These are phyloP conservation scores for Plecotus auritus DNA, from an alignment of 2,113 vertebrate genomes.

Conservation along the genomic window DNA sequence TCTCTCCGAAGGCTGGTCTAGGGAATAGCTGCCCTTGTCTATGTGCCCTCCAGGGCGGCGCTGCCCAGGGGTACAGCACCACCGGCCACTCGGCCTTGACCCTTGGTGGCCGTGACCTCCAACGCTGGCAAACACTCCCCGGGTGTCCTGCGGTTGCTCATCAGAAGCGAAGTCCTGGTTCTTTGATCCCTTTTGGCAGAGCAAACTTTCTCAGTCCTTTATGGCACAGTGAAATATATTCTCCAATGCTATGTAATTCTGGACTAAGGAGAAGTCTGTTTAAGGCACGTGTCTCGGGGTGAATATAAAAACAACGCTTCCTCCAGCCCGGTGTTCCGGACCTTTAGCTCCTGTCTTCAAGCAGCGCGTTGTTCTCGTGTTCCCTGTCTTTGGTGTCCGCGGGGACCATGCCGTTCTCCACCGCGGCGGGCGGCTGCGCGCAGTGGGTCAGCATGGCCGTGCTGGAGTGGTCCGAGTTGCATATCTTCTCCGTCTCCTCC, in stretches of 20 bases:
- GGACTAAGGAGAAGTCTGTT: slow-evolving; percentile 82
- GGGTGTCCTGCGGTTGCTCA: slow-evolving; percentile 58
- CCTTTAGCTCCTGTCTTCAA: slow-evolving; percentile 83
- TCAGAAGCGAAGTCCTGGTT: slow-evolving; percentile 64
- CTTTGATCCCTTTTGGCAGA: slow-evolving; percentile 80
- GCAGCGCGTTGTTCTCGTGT: slow-evolving; percentile 81
- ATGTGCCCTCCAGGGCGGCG: background rate
- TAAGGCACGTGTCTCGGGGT: slow-evolving; percentile 88
- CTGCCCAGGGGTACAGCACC: background rate
- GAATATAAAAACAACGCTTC: slow-evolving; percentile 70
- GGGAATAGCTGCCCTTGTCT: slow-evolving; percentile 66
- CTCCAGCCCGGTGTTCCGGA: slow-evolving; percentile 65
- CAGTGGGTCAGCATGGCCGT: slow-evolving; percentile 86
- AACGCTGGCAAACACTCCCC: slow-evolving; percentile 53
- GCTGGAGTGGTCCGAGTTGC: slow-evolving; percentile 85
- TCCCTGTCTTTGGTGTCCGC: slow-evolving; percentile 87
- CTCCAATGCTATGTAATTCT: slow-evolving; percentile 81
- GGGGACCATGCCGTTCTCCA: slow-evolving; percentile 86
- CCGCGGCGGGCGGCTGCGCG: slow-evolving; percentile 79
- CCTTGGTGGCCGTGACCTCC: background rate
- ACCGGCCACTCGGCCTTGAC: background rate
- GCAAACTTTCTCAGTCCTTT: slow-evolving; percentile 79
- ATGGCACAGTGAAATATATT: slow-evolving; percentile 87
- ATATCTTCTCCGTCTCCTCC: slow-evolving; percentile 83
- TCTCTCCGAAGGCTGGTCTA: slow-evolving; percentile 62